Evolutionary conservation across 2,888 invertebrate genomes (phyloP).

Genomic region (Priocnemis perturbator): DNA sequence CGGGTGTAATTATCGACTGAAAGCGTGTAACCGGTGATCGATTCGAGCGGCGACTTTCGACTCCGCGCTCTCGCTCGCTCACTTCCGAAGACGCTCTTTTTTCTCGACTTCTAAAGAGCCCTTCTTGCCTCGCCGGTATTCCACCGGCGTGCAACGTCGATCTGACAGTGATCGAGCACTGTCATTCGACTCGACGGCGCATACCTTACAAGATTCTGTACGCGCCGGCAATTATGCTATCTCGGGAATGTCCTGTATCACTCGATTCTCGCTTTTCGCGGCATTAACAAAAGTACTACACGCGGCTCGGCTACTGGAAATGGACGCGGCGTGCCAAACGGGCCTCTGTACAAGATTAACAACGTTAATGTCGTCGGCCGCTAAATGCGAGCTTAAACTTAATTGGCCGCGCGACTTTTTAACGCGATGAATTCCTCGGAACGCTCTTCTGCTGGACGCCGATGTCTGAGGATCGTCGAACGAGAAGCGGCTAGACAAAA

Average conservation of each 20-base stretch:
- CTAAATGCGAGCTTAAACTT: slow-evolving; percentile 4
- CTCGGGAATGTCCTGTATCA: slow-evolving; percentile 61
- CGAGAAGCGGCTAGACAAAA: no score
- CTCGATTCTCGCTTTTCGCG: slow-evolving; percentile 61
- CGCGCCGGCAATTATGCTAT: slow-evolving; percentile 64
- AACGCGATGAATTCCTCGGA: no score
- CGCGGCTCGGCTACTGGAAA: slow-evolving; percentile 50
- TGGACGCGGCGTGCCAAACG: slow-evolving; percentile 29
- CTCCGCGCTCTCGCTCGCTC: slow-evolving; percentile 44
- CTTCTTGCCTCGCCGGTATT: slow-evolving; percentile 55
- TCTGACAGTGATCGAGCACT: slow-evolving; percentile 64
- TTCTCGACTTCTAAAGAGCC: slow-evolving; percentile 51
- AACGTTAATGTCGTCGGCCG: background rate
- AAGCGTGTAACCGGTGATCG: slow-evolving; percentile 52
- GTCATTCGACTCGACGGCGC: slow-evolving; percentile 57
- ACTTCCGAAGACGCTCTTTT: slow-evolving; percentile 41
- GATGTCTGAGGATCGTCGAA: no score
- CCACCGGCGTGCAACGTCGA: slow-evolving; percentile 46
- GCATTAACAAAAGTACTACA: slow-evolving; percentile 58
- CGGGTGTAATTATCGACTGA: slow-evolving; percentile 46
- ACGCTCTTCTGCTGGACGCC: no score
- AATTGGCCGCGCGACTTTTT: background rate
- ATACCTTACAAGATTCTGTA: slow-evolving; percentile 63
- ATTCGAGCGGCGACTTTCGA: slow-evolving; percentile 47
- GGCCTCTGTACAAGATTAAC: slow-evolving; percentile 19